Evolutionary conservation across 2,113 vertebrate species (phyloP).

Genomic region (Carassius auratus): DNA sequence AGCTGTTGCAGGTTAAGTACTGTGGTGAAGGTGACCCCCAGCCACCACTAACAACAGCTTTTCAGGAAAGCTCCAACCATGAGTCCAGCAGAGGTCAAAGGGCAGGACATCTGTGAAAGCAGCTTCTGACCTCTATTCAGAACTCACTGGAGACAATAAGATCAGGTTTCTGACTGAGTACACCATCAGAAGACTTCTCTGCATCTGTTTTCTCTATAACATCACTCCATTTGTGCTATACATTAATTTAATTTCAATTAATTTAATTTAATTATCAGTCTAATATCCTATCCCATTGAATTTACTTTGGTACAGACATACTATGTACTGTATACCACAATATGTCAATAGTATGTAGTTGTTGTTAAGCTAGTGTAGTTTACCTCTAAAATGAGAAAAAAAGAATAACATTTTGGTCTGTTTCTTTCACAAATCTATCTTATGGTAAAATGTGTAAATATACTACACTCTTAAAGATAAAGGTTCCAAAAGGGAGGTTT

Average conservation of each 20-base stretch:
- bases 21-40: slow-evolving; percentile 35
- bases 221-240: neutral
- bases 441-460: neutral
- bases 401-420: neutral
- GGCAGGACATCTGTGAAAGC: slow-evolving; percentile 58
- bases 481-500: too few species aligned
- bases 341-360: neutral
- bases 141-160: slow-evolving; percentile 40
- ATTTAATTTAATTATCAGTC: neutral
- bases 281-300: neutral
- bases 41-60: slow-evolving; percentile 42
- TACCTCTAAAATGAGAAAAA: neutral
- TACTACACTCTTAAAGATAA: too few species aligned
- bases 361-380: neutral
- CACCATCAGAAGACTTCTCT: slow-evolving; percentile 22
- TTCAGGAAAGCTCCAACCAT: slow-evolving; percentile 41
- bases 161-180: slow-evolving; percentile 51
- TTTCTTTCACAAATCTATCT: neutral
- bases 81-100: slow-evolving; percentile 45
- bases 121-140: slow-evolving; percentile 52
- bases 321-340: neutral
- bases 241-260: neutral
- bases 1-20: slow-evolving; percentile 46
- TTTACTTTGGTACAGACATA: neutral
- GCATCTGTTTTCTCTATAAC: slow-evolving; percentile 32